Percentiles rank a stretch among this genome's conserved stretches.
Evolutionary conservation across 2,113 vertebrate species (phyloP).

Genomic region (Vicugna pacos): DNA sequence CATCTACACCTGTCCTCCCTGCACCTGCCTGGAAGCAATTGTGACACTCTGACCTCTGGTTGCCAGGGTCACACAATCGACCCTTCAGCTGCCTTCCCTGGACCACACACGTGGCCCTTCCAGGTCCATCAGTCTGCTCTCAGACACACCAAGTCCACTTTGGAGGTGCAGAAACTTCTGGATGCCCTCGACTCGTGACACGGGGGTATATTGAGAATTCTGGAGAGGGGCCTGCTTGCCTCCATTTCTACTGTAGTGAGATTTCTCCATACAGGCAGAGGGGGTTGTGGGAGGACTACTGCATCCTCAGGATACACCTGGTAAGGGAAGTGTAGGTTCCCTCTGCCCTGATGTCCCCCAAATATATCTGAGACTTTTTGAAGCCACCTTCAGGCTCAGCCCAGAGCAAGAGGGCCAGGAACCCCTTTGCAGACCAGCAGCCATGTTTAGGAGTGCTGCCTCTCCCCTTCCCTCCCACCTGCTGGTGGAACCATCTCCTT

Average conservation of each 20-base stretch:
- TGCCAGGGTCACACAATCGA: neutral
- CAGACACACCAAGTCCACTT: too few relatives aligned
- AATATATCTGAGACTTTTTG: neutral
- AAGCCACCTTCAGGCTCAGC: neutral
- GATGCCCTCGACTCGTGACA: neutral
- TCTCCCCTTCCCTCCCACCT: neutral
- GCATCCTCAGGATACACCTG: neutral
- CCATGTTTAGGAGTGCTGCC: rapidly evolving
- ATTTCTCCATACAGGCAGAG: neutral
- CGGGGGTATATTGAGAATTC: neutral
- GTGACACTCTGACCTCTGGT: neutral
- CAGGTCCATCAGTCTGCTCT: neutral
- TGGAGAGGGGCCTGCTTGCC: neutral
- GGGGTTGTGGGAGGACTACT: neutral
- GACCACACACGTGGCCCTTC: neutral
- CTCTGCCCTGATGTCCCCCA: neutral
- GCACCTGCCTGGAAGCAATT: neutral
- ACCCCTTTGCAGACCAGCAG: rapidly evolving
- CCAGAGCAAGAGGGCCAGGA: neutral
- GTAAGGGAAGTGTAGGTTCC: neutral
- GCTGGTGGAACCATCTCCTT: neutral
- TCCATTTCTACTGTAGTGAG: neutral
- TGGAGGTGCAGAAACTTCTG: neutral
- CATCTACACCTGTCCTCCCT: neutral
- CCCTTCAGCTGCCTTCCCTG: neutral